phyloP scores from a whole-genome alignment of 2,888 invertebrate species.

The Drosophila macrospina region DNA sequence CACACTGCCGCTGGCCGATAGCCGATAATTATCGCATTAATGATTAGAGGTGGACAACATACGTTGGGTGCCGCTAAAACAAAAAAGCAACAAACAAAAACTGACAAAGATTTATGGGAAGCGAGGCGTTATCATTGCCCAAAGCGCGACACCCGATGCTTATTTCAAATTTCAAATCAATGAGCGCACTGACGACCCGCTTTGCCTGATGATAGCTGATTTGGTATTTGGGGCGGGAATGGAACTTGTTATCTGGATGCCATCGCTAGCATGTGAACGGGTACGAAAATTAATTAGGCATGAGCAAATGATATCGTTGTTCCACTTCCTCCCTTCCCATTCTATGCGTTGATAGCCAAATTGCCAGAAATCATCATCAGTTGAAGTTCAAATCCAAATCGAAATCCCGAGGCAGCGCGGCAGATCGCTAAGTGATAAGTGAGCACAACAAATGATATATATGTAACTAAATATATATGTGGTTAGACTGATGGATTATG shows the following conservation, averaged over 20 bases:
- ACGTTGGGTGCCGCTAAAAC: conserved; percentile 9
- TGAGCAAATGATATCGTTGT: conserved; percentile 57
- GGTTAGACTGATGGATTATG: not conserved
- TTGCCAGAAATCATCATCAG: conserved; percentile 62
- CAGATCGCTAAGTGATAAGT: conserved; percentile 46
- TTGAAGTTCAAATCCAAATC: conserved; percentile 15
- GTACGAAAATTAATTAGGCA: conserved; percentile 64
- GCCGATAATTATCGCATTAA: conserved; percentile 56
- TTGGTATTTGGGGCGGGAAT: conserved; percentile 46
- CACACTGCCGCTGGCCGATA: conserved; percentile 20
- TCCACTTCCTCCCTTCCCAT: no score
- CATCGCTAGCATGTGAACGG: conserved; percentile 36
- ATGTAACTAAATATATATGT: conserved; percentile 22
- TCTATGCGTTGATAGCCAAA: no score
- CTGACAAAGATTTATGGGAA: conserved; percentile 75
- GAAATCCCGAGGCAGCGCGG: conserved; percentile 23
- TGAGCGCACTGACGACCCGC: conserved; percentile 9
- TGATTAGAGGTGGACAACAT: conserved; percentile 35
- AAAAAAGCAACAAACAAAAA: no score
- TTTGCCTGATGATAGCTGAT: conserved; percentile 52
- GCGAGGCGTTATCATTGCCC: conserved; percentile 51
- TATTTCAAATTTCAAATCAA: conserved; percentile 55
- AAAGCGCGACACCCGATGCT: conserved; percentile 55
- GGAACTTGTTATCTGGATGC: conserved; percentile 61
- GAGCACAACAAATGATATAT: conserved; percentile 46